phyloP scores from a whole-genome alignment of 2,797 vertebrate genomes.

The Cirrhinus mrigala region DNA sequence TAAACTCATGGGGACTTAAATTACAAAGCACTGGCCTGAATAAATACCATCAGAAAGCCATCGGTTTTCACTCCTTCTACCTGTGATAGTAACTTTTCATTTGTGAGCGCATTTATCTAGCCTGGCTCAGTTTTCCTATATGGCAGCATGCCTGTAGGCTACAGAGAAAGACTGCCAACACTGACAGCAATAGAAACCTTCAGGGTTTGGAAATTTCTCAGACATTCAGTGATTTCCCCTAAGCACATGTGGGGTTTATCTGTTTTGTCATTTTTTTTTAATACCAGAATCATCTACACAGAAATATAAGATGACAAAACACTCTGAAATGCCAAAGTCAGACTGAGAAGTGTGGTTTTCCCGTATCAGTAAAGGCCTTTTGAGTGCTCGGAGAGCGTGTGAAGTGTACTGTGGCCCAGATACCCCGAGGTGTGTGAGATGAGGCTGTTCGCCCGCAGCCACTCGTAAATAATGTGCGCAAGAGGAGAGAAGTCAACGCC shows the following conservation, averaged over 20 bases:
- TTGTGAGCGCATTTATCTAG: not conserved
- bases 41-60: not conserved
- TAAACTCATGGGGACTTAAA: not conserved
- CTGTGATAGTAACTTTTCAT: not conserved
- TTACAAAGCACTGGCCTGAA: not conserved
- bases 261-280: slow-evolving; percentile 11
- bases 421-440: slow-evolving; percentile 72
- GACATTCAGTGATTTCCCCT: slow-evolving; percentile 10
- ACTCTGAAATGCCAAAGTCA: not conserved
- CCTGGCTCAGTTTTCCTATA: not conserved
- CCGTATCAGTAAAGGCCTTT: slow-evolving; percentile 35
- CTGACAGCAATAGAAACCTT: not conserved
- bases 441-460: slow-evolving; percentile 70
- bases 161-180: not conserved
- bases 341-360: slow-evolving; percentile 10
- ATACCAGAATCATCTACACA: not conserved
- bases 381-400: not conserved
- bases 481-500: slow-evolving; percentile 64
- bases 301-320: slow-evolving; percentile 19
- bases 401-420: slow-evolving; percentile 51
- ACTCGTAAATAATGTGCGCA: slow-evolving; percentile 77
- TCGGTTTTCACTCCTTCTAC: not conserved
- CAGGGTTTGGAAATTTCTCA: slow-evolving; percentile 1
- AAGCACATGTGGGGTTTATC: slow-evolving; percentile 6
- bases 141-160: slow-evolving; percentile 13